Percentiles rank a stretch among this genome's conserved stretches.
Conservation (phyloP, 2,888 invertebrate genomes). For the Noctua pronuba region DNA sequence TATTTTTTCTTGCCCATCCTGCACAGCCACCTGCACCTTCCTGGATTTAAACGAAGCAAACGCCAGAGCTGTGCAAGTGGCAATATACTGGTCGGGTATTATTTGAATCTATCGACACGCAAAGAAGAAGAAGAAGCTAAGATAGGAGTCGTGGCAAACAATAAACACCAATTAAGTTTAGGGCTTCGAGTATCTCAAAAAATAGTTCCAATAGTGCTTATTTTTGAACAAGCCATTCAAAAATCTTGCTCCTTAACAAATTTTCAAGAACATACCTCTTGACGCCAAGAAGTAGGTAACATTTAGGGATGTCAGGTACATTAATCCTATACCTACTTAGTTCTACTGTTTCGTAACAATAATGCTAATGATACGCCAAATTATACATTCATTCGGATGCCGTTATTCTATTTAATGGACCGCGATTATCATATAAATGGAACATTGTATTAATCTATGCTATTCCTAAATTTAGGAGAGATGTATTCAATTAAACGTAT, state of each 20-base stretch:
- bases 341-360: constrained; percentile 37
- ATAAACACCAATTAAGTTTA: too few species aligned
- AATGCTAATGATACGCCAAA: constrained; percentile 52
- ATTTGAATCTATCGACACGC: too few species aligned
- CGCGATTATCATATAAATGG: constrained; percentile 59
- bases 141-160: not conserved
- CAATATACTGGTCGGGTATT: too few species aligned
- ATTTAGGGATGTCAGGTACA: constrained; percentile 4
- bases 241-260: constrained; percentile 11
- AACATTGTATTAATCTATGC: constrained; percentile 52
- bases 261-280: constrained; percentile 52
- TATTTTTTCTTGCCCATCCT: too few species aligned
- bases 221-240: constrained; percentile 3
- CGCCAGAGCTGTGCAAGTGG: too few species aligned
- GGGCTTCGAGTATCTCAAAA: not conserved
- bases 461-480: constrained; percentile 41
- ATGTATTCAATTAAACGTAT: constrained; percentile 32
- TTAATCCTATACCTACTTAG: constrained; percentile 3
- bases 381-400: constrained; percentile 60
- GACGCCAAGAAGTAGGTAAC: constrained; percentile 31
- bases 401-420: constrained; percentile 60
- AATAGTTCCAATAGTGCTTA: not conserved
- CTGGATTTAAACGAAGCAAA: too few species aligned
- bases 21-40: too few species aligned
- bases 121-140: too few species aligned